Evolutionary conservation across 2,797 vertebrate genomes (phyloP).

Genomic region (Lacerta bilineata): DNA sequence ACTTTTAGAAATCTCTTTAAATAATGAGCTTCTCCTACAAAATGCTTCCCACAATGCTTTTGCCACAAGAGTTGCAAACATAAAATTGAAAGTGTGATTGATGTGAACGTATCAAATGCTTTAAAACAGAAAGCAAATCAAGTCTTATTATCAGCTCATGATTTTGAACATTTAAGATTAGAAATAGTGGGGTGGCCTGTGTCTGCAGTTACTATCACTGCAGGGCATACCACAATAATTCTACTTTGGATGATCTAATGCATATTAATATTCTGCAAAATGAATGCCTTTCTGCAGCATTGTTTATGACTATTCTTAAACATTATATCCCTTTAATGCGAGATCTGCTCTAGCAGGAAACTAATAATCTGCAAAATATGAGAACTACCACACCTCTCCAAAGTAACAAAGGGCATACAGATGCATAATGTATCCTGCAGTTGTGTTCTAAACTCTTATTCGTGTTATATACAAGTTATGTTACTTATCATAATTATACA

Average conservation of each 20-base stretch:
- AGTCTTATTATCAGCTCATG: not conserved
- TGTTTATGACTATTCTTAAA: constrained; percentile 3
- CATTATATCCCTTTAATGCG: not conserved
- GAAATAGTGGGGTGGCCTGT: not conserved
- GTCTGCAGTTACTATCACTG: not conserved
- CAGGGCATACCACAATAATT: not conserved
- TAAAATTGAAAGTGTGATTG: not conserved
- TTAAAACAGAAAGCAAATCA: not conserved
- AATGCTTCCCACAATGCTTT: constrained; percentile 3
- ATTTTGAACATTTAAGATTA: not conserved
- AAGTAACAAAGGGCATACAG: not conserved
- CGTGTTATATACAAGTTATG: not conserved
- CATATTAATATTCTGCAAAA: not conserved
- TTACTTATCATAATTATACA: not conserved
- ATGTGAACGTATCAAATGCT: not conserved
- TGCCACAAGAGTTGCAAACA: not conserved
- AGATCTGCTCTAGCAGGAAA: constrained; percentile 7
- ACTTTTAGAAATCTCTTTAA: not conserved
- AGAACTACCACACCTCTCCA: not conserved
- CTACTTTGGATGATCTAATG: not conserved
- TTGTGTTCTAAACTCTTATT: not conserved
- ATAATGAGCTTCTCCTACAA: not conserved
- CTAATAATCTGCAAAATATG: not conserved
- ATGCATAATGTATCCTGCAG: not conserved
- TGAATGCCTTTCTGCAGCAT: not conserved